A percentile compares a stretch with the other conserved stretches of the same genome.
These are phyloP conservation scores for Pedetes capensis DNA, from an alignment of 2,113 vertebrate species.

Conservation along the genomic window DNA sequence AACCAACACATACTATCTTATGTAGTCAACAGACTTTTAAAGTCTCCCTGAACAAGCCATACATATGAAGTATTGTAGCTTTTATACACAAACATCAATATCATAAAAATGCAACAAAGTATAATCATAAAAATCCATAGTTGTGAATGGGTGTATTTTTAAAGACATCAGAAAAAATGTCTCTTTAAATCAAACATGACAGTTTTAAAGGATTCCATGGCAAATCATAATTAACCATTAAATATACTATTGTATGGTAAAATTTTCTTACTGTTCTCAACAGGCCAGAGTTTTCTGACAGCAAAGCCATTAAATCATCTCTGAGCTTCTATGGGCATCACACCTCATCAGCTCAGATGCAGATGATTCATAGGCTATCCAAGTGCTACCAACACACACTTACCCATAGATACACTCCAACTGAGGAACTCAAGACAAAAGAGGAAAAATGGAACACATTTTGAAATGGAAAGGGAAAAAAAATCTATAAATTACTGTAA, in stretches of 20 bases:
- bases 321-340: neutral
- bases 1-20: neutral
- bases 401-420: neutral
- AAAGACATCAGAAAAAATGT: neutral
- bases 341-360: neutral
- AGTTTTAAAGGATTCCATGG: slow-evolving; percentile 16
- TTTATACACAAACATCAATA: neutral
- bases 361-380: neutral
- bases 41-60: neutral
- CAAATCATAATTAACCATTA: slow-evolving; percentile 59
- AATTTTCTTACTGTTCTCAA: slow-evolving; percentile 9
- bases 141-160: neutral
- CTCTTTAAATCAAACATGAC: slow-evolving; percentile 59
- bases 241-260: neutral
- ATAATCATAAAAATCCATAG: slow-evolving; percentile 45
- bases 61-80: neutral
- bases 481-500: slow-evolving; percentile 72
- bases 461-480: slow-evolving; percentile 60
- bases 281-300: neutral
- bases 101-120: slow-evolving; percentile 40
- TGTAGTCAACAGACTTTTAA: slow-evolving; percentile 29
- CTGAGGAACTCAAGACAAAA: slow-evolving; percentile 68
- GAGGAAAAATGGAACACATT: slow-evolving; percentile 64
- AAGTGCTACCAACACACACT: neutral
- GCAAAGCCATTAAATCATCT: neutral